These are phyloP conservation scores for Amblyornis subalaris DNA, from an alignment of 2,113 vertebrate genomes.

Conservation along the genomic window DNA sequence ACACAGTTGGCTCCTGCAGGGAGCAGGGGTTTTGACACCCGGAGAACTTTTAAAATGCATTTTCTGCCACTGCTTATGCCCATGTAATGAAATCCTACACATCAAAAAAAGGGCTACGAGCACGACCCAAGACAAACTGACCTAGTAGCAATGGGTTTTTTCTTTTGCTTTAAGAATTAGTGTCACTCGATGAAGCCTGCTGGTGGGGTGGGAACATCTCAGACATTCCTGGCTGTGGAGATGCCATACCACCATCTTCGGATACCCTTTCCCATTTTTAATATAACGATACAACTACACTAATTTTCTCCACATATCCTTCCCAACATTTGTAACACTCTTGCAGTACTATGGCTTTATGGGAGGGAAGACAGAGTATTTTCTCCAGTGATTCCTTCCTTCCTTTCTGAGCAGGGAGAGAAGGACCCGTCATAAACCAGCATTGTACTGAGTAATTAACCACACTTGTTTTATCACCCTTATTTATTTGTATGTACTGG, in stretches of 20 bases:
- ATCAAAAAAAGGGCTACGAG: background rate
- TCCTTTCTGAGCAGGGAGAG: background rate
- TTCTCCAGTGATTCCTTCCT: background rate
- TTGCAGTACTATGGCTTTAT: background rate
- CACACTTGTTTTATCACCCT: background rate
- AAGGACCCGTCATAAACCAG: background rate
- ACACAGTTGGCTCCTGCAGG: background rate
- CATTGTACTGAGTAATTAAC: background rate
- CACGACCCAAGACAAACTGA: background rate
- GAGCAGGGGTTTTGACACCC: background rate
- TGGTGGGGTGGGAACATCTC: background rate
- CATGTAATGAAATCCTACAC: background rate
- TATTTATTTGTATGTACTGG: background rate
- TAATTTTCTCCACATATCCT: background rate
- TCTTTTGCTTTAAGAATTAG: background rate
- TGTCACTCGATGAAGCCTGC: rapidly evolving
- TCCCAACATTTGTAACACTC: background rate
- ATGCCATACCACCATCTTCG: background rate
- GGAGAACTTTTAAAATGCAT: background rate
- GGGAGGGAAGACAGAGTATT: background rate
- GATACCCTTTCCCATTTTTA: background rate
- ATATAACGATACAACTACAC: no score
- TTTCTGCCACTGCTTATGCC: background rate
- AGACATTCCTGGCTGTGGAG: background rate
- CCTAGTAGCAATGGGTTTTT: background rate